Conservation (phyloP, 2,888 invertebrate genomes). For the Drosophila demipolita region DNA sequence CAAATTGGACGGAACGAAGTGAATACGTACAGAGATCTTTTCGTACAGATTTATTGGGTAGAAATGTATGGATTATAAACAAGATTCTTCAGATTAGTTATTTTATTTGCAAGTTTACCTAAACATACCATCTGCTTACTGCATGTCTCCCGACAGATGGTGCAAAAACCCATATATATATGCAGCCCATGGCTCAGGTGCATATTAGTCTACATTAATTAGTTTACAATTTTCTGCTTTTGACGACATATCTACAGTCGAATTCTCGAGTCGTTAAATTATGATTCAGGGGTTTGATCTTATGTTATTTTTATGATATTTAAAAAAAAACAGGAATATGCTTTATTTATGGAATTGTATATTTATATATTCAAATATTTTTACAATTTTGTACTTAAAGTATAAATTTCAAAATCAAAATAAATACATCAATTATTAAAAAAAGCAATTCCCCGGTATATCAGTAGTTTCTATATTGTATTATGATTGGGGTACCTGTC, state of each 20-base stretch:
- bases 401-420: constrained; percentile 30
- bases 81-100: no score
- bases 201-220: no score
- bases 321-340: not conserved
- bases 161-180: no score
- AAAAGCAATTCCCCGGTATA: constrained; percentile 22
- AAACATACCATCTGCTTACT: no score
- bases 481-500: not conserved
- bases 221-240: no score
- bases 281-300: not conserved
- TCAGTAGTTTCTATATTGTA: not conserved
- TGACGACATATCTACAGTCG: not conserved
- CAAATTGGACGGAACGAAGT: no score
- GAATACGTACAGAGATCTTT: no score
- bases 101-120: no score
- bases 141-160: no score
- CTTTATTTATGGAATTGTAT: constrained; percentile 23
- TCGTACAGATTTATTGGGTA: no score
- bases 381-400: constrained; percentile 15
- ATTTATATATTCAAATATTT: constrained; percentile 40
- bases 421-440: constrained; percentile 25
- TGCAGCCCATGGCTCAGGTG: no score
- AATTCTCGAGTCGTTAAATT: not conserved
- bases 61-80: no score
- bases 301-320: not conserved